Percentiles rank a stretch among this genome's conserved stretches.
Evolutionary conservation across 2,113 vertebrate genomes (phyloP).

Genomic region (Neogobius melanostomus): DNA sequence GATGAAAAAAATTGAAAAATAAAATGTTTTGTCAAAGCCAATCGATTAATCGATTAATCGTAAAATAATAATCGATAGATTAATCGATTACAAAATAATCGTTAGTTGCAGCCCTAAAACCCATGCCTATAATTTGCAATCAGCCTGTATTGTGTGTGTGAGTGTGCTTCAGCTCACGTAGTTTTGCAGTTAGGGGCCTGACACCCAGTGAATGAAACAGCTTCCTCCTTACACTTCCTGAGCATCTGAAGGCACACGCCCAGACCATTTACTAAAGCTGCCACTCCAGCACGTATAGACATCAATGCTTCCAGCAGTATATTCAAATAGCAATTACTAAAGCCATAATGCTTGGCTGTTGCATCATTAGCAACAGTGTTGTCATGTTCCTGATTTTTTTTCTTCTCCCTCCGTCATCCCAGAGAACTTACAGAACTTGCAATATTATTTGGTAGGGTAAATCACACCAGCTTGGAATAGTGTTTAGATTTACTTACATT

Average conservation of each 20-base stretch:
- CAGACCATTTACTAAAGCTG: background rate
- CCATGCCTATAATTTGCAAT: background rate
- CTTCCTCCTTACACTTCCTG: conserved; percentile 8
- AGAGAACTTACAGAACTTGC: background rate
- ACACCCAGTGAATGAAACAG: background rate
- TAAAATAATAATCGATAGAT: no score
- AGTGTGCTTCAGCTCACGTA: background rate
- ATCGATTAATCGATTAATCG: no score
- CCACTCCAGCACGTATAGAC: background rate
- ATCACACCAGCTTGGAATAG: background rate
- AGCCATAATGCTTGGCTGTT: conserved; percentile 12
- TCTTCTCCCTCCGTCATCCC: no score
- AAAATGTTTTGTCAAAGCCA: no score
- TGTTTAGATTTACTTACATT: background rate
- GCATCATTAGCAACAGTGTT: background rate
- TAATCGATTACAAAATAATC: no score
- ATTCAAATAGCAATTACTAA: background rate
- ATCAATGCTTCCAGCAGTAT: background rate
- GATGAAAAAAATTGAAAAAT: no score
- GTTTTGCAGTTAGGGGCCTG: conserved; percentile 4
- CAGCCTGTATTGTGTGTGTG: background rate
- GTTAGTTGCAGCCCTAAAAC: no score
- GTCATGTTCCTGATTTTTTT: conserved; percentile 13
- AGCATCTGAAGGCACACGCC: conserved; percentile 1
- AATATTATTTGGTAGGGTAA: conserved; percentile 22